phyloP scores from a whole-genome alignment of 2,888 invertebrate genomes.

The Hylaea fasciaria region DNA sequence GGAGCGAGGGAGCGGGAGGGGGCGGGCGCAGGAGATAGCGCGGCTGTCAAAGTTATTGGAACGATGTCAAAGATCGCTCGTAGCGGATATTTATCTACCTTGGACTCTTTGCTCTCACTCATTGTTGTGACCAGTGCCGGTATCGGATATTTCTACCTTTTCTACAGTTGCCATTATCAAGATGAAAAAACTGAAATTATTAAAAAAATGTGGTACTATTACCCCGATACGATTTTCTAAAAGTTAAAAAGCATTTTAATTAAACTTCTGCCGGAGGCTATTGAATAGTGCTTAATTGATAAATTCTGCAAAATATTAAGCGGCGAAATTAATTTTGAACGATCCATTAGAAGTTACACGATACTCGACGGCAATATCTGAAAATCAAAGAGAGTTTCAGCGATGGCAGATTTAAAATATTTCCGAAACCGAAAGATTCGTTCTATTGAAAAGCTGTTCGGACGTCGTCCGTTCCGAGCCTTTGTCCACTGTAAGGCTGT shows the following conservation, averaged over 20 bases:
- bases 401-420: conserved; percentile 38
- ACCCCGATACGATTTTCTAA: conserved; percentile 47
- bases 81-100: conserved; percentile 68
- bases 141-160: conserved; percentile 13
- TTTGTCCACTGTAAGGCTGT: conserved; percentile 58
- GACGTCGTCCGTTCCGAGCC: conserved; percentile 45
- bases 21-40: conserved; percentile 56
- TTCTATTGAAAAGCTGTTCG: conserved; percentile 49
- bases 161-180: conserved; percentile 18
- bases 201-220: conserved; percentile 45
- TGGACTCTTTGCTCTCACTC: conserved; percentile 54
- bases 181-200: conserved; percentile 33
- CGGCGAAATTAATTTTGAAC: conserved; percentile 42
- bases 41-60: conserved; percentile 78
- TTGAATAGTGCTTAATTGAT: conserved; percentile 49
- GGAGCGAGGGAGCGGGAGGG: conserved; percentile 41
- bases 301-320: conserved; percentile 43
- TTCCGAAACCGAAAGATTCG: conserved; percentile 38
- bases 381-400: conserved; percentile 38
- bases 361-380: conserved; percentile 31
- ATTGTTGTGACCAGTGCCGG: conserved; percentile 21
- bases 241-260: conserved; percentile 57
- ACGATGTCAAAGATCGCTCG: conserved; percentile 76
- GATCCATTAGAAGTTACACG: conserved; percentile 39
- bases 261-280: conserved; percentile 44